Evolutionary conservation across 64 coral and sea anemone species (phyloP).

Genomic region (Montipora efflorescens): DNA sequence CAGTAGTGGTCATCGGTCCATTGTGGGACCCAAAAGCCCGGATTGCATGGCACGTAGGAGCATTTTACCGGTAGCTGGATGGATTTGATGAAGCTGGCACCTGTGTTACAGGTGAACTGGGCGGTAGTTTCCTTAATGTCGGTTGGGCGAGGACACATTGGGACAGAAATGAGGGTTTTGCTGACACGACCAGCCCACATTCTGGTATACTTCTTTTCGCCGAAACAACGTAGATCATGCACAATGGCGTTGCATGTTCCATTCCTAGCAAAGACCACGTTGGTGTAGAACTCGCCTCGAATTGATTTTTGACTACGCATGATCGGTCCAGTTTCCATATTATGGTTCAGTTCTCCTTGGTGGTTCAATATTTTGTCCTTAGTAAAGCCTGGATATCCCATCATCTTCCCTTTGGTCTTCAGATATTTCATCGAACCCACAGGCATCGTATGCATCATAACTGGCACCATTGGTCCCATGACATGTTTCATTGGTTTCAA

Average conservation of each 20-base stretch:
- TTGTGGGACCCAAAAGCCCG: slow-evolving; percentile 30
- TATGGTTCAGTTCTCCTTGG: background rate
- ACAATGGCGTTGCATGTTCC: slow-evolving; percentile 60
- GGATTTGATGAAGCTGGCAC: slow-evolving; percentile 8
- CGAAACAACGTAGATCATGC: slow-evolving; percentile 51
- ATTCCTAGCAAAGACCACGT: slow-evolving; percentile 32
- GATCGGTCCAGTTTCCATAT: slow-evolving; percentile 16
- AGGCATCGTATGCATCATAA: background rate
- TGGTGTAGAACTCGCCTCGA: slow-evolving; percentile 58
- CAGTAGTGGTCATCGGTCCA: slow-evolving; percentile 37
- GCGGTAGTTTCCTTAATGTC: slow-evolving; percentile 1
- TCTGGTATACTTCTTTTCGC: slow-evolving; percentile 15
- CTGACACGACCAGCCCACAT: slow-evolving; percentile 22
- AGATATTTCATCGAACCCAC: background rate
- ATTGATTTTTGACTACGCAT: background rate
- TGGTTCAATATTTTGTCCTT: background rate
- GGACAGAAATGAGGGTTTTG: slow-evolving; percentile 62
- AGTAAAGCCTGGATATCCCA: background rate
- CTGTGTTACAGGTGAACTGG: slow-evolving; percentile 57
- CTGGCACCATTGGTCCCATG: background rate
- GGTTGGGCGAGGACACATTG: slow-evolving; percentile 49
- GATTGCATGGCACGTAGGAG: slow-evolving; percentile 64
- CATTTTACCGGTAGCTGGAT: slow-evolving; percentile 41
- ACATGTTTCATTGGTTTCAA: background rate
- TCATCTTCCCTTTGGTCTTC: background rate